Evolutionary conservation across 2,888 invertebrate species (phyloP).

Genomic region (Cartodere bifasciata): DNA sequence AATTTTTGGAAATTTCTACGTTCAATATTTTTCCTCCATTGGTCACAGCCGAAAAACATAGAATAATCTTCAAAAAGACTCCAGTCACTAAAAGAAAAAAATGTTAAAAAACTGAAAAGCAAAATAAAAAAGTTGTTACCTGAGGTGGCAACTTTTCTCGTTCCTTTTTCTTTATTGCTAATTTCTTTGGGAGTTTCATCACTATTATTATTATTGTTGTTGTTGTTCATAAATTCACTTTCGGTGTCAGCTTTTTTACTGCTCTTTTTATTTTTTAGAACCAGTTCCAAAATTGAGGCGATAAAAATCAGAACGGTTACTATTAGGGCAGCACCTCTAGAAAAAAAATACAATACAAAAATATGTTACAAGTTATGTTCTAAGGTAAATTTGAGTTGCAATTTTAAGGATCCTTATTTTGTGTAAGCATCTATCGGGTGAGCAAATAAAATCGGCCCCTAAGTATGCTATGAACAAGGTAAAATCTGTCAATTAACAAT

Average conservation of each 20-base stretch:
- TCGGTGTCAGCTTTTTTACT: slow-evolving; percentile 24
- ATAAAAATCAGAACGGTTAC: slow-evolving; percentile 44
- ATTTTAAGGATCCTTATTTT: too few species aligned
- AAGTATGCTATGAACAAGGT: too few species aligned
- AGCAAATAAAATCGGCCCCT: too few species aligned
- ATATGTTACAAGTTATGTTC: too few species aligned
- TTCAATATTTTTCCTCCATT: slow-evolving; percentile 66
- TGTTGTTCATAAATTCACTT: slow-evolving; percentile 23
- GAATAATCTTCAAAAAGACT: slow-evolving; percentile 46
- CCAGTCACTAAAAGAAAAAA: slow-evolving; percentile 36
- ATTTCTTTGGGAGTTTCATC: slow-evolving; percentile 16
- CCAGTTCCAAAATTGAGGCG: slow-evolving; percentile 51
- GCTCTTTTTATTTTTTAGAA: slow-evolving; percentile 35
- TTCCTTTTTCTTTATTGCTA: slow-evolving; percentile 11
- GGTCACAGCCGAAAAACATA: slow-evolving; percentile 62
- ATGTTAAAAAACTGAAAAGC: slow-evolving; percentile 1
- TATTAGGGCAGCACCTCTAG: slow-evolving; percentile 37
- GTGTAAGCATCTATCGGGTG: too few species aligned
- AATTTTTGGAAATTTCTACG: slow-evolving; percentile 52
- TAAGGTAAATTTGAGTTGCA: too few species aligned
- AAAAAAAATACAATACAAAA: slow-evolving; percentile 14
- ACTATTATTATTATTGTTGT: slow-evolving; percentile 17
- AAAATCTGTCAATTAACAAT: too few species aligned
- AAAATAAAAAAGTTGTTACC: slow-evolving; percentile 4
- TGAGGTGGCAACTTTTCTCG: slow-evolving; percentile 9